Evolutionary conservation across 92 coral and sea anemone genomes (phyloP), one percentile per base, ranked within the genome.

Genomic region (Paramuricea clavata): DNA sequence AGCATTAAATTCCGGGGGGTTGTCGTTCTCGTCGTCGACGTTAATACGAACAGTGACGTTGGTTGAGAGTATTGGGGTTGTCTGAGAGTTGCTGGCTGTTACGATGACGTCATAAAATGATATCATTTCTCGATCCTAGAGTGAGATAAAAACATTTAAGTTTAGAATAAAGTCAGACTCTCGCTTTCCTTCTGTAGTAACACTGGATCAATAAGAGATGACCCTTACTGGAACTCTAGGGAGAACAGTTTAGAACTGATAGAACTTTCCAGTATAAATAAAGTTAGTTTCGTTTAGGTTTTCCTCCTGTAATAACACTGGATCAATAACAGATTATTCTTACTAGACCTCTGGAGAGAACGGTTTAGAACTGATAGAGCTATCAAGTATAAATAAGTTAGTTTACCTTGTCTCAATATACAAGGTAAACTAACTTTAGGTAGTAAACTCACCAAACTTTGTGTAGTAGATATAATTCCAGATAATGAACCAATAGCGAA

Each of bases 11-110:
- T 72, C 91, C 57, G 98, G 98, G 12, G 83, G 87, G 61, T 92
- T 90, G 67, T 95, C 98, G 73, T 95, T 95, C 70, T 88, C 59
- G 88, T 95, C 98, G 88, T 91, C 88, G 65, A 95, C 87, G 69
- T 83, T 60, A 16, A 95, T 89, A 34, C 75, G 78, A 49, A 94
- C 95, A 25, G 81, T 91, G 34, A 92, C 92, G 59, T 76, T 93
- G 25, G 94, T 91, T 72, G 90, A 50, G 57, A 91, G 95, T 28
- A 76, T 78, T 26, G 98, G 98, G 22, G 85, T 85, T 83, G 98
- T 69, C 32, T 85, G 95, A 1, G 79, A 85, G 89, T 95, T 95
- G 23, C 94, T 88, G 57, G 94, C 98, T 12, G 92, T 49, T 13
- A 95, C 74, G 17, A 49, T 56, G 19, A 95, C 92, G 57, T 91